Evolutionary conservation across 2,797 vertebrate species (phyloP).

Genomic region (Aphelocoma californica): DNA sequence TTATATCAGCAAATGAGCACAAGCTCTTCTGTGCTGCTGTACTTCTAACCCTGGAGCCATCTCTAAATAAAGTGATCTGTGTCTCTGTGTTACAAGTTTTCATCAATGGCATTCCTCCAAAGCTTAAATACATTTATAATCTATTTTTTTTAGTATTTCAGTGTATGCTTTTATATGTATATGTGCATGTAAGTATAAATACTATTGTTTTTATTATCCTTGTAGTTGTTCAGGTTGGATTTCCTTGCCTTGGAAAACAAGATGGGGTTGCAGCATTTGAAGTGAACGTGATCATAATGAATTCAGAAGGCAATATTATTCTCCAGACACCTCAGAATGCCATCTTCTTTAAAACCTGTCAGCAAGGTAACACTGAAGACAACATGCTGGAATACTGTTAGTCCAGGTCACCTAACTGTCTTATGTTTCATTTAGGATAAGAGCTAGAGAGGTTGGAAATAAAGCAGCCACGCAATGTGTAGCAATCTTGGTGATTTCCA

Average conservation of each 20-base stretch:
- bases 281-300: conserved; percentile 87
- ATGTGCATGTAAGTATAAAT: not conserved
- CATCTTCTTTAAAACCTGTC: conserved; percentile 92
- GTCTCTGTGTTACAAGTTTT: not conserved
- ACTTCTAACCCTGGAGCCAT: not conserved
- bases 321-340: conserved; percentile 88
- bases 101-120: not conserved
- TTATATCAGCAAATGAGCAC: not conserved
- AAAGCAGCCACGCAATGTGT: not conserved
- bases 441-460: not conserved
- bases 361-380: conserved; percentile 80
- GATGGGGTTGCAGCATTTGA: conserved; percentile 90
- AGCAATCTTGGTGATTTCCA: not conserved
- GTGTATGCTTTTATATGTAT: not conserved
- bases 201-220: conserved; percentile 7
- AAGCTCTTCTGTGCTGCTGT: not conserved
- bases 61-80: not conserved
- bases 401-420: not conserved
- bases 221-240: conserved; percentile 87
- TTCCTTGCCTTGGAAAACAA: conserved; percentile 88
- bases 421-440: not conserved
- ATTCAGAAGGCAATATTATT: conserved; percentile 85
- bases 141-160: not conserved
- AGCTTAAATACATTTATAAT: not conserved
- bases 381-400: not conserved